phyloP scores from a whole-genome alignment of 2,797 vertebrate species.

The Anabacerthia variegaticeps region DNA sequence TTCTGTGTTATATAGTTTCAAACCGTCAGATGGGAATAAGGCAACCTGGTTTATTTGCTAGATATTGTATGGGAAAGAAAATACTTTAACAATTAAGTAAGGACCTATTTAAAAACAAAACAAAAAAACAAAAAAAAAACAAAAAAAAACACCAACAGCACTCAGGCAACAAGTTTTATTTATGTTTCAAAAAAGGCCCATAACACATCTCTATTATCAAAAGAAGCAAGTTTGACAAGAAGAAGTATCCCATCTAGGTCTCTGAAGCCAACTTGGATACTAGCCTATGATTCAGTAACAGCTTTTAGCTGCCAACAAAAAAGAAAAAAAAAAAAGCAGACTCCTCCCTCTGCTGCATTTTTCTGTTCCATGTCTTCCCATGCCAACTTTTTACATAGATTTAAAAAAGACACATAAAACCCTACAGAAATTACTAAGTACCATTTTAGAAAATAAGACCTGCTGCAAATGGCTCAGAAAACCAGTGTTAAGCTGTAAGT shows the following conservation, averaged over 20 bases:
- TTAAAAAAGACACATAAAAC: not conserved
- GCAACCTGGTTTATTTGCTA: not conserved
- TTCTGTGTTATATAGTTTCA: too few species aligned
- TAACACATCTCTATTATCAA: not conserved
- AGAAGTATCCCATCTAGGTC: not conserved
- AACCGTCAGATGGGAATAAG: not conserved
- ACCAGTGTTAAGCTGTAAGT: not conserved
- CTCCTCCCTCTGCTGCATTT: not conserved
- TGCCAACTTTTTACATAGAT: not conserved
- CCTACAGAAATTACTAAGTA: not conserved
- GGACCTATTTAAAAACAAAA: not conserved
- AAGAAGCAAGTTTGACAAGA: not conserved
- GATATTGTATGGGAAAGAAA: not conserved
- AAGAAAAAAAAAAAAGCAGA: not conserved
- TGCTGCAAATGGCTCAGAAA: not conserved
- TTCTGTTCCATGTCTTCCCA: not conserved
- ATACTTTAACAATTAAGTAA: not conserved
- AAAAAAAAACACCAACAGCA: not conserved
- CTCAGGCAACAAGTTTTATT: not conserved
- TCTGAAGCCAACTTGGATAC: not conserved
- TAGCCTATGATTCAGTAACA: not conserved
- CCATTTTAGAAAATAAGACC: not conserved
- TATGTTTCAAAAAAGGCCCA: not conserved
- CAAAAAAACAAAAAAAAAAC: rapidly evolving
- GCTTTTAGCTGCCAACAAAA: not conserved